Conservation (phyloP, 2,797 vertebrate species). For the Gymnothorax javanicus region DNA sequence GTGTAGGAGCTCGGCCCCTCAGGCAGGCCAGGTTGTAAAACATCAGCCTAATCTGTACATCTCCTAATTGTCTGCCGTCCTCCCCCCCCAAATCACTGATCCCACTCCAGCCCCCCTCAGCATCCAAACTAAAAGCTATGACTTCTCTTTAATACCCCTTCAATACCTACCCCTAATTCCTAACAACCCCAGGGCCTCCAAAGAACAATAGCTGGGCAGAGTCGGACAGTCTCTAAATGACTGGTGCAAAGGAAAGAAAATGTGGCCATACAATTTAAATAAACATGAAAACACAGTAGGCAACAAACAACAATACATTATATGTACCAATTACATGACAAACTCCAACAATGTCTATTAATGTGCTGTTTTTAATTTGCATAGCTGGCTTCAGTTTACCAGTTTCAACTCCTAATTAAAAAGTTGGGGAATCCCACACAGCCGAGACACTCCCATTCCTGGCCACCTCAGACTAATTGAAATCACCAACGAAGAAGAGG, state of each 20-base stretch:
- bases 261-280: background rate
- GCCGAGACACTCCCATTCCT: background rate
- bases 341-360: background rate
- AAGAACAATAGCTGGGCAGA: background rate
- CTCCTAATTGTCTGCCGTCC: conserved; percentile 67
- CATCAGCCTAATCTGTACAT: conserved; percentile 59
- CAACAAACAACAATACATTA: background rate
- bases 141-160: conserved; percentile 3
- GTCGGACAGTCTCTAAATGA: background rate
- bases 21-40: conserved; percentile 65
- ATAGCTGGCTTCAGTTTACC: background rate
- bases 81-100: conserved; percentile 30
- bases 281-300: background rate
- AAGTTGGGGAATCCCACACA: background rate
- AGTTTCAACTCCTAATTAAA: background rate
- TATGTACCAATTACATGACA: background rate
- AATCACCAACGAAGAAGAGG: background rate
- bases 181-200: background rate
- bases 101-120: conserved; percentile 29
- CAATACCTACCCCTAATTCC: background rate
- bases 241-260: background rate
- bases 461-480: background rate
- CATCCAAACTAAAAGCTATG: conserved; percentile 29
- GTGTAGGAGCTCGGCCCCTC: conserved; percentile 58
- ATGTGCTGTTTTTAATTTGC: background rate